phyloP scores from a whole-genome alignment of 2,113 vertebrate species.

The Coracopsis vasa region DNA sequence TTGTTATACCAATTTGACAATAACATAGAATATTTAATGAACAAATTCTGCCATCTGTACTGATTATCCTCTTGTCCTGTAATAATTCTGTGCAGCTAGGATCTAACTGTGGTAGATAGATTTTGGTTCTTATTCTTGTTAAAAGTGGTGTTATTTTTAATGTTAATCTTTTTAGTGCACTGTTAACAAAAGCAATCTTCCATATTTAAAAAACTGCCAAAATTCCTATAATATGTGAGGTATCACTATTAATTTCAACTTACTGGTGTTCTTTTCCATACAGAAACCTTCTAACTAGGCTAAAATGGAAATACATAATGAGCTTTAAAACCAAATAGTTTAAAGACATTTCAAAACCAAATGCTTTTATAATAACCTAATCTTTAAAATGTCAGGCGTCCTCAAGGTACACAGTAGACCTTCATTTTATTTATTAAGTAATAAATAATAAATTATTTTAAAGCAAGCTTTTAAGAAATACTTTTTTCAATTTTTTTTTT shows the following conservation, averaged over 20 bases:
- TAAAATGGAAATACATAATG: background rate
- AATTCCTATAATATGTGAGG: background rate
- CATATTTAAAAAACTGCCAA: background rate
- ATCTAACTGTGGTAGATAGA: background rate
- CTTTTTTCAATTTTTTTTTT: background rate
- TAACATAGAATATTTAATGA: background rate
- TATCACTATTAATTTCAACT: background rate
- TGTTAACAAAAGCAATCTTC: background rate
- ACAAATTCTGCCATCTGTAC: background rate
- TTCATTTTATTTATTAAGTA: background rate
- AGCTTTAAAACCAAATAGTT: background rate
- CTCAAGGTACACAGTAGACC: background rate
- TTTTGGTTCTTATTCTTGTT: background rate
- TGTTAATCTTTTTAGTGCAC: background rate
- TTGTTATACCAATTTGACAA: background rate
- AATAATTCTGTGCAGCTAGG: background rate
- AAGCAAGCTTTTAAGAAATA: background rate
- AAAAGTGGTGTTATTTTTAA: background rate
- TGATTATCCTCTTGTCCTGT: background rate
- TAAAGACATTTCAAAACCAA: background rate
- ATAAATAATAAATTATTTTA: background rate
- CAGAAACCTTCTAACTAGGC: background rate
- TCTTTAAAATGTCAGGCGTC: background rate
- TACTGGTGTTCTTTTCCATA: background rate
- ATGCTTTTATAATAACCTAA: background rate